These are phyloP conservation scores for Holacanthella duospinosa DNA, from an alignment of 2,888 invertebrate genomes.

Conservation along the genomic window DNA sequence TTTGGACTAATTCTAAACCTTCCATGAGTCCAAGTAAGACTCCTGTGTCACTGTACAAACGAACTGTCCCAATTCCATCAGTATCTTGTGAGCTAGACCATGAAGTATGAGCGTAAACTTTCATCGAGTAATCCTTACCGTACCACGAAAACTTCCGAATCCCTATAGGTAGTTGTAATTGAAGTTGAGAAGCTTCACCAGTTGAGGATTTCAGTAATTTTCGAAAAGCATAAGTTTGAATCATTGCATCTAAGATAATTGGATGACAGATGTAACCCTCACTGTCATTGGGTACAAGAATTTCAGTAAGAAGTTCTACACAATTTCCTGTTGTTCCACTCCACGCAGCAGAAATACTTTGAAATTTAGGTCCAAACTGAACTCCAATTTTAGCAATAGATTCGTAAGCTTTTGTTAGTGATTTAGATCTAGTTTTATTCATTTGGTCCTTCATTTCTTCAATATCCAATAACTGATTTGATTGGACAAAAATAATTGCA, in stretches of 20 bases:
- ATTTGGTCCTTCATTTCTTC: constrained; percentile 14
- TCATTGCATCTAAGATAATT: constrained; percentile 22
- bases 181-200: neutral
- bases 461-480: too few species aligned
- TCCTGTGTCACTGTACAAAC: neutral
- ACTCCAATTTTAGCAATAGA: constrained; percentile 17
- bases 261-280: constrained; percentile 19
- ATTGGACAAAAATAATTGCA: neutral
- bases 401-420: constrained; percentile 14
- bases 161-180: constrained; percentile 20
- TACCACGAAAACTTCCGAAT: constrained; percentile 21
- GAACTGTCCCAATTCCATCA: neutral
- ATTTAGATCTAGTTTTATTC: constrained; percentile 5
- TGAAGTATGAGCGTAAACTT: constrained; percentile 13
- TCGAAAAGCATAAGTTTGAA: constrained; percentile 15
- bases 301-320: constrained; percentile 2
- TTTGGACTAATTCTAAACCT: neutral
- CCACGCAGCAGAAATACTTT: constrained; percentile 19
- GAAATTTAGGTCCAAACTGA: constrained; percentile 22
- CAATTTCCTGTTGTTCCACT: neutral
- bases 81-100: constrained; percentile 4
- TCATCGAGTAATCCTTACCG: constrained; percentile 1
- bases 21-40: constrained; percentile 4
- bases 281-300: neutral
- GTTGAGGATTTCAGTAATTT: constrained; percentile 1